Evolutionary conservation across 2,888 invertebrate genomes (phyloP), one percentile per base, ranked within the genome.

Genomic region (Acheta domesticus): DNA sequence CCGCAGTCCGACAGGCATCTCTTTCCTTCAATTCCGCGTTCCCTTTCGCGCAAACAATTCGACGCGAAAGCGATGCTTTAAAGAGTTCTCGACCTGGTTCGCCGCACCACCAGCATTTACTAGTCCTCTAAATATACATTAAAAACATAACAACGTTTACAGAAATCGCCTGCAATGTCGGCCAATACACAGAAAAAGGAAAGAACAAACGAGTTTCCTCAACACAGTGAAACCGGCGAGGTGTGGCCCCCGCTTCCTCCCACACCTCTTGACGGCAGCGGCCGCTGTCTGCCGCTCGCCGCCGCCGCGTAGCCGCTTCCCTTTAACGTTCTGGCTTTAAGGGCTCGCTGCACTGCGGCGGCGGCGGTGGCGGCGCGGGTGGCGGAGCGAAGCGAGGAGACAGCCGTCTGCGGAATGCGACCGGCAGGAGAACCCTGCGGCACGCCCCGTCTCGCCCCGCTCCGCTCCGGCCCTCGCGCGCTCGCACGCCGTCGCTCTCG

Each of bases 101-200:
- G n/a, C n/a, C 62, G n/a, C 14, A 19, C 62, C 62, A 62, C 62
- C 62, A 19, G 5, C 62, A n/a, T 19, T 36, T 14, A 62, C 62
- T 62, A 62, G 5, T 62, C 62, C 62, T 14, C 62, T 62, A 62
- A 62, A 62, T 19, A n/a, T 11, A 62, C 62, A 62, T 62, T 62
- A 62, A 62, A 62, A 62, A 62, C 62, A 62, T 62, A 62, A 62
- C 62, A 62, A 62, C 62, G 62, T 62, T 62, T n/a, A 62, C 62
- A 62, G 62, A 62, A 62, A 62, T n/a, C 62, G 14, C 62, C 62
- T 62, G 3, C 62, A 62, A 62, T n/a, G n/a, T 62, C 5, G 14
- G 16, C 62, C 14, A 62, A 19, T 14, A 62, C 62, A 62, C 62
- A 62, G 14, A 62, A 62, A 62, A 62, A n/a, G 62, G 62, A 62